Percentiles rank a stretch among this genome's conserved stretches.
phyloP scores from a whole-genome alignment of 2,888 invertebrate genomes.

The Campoplex nolae region DNA sequence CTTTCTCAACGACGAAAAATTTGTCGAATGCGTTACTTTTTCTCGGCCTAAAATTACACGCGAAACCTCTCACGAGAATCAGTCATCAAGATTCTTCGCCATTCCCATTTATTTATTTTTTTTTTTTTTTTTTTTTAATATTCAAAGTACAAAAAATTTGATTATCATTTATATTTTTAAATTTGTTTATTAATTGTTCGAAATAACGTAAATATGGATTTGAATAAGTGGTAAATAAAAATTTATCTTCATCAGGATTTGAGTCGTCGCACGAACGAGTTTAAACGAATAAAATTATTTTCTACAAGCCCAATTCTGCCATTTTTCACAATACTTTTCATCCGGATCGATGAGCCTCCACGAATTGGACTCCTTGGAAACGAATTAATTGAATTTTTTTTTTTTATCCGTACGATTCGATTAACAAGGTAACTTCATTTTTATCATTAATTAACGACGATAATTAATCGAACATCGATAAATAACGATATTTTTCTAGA shows the following conservation, averaged over 20 bases:
- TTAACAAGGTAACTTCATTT: not conserved
- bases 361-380: not conserved
- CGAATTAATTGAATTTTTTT: not conserved
- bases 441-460: not conserved
- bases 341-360: not conserved
- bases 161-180: too few relatives aligned
- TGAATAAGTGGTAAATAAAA: too few relatives aligned
- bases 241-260: too few relatives aligned
- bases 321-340: not conserved
- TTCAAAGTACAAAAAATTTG: too few relatives aligned
- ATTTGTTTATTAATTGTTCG: too few relatives aligned
- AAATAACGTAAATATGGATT: too few relatives aligned
- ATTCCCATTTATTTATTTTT: not conserved
- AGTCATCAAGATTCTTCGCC: not conserved
- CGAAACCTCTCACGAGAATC: not conserved
- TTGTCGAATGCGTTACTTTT: not conserved
- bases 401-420: not conserved
- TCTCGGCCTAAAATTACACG: not conserved
- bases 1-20: not conserved
- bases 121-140: too few relatives aligned
- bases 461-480: not conserved
- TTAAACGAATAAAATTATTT: not conserved
- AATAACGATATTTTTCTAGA: not conserved
- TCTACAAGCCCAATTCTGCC: too few relatives aligned
- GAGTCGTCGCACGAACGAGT: not conserved